phyloP scores from a whole-genome alignment of 2,113 vertebrate species.

The Pedionomus torquatus region DNA sequence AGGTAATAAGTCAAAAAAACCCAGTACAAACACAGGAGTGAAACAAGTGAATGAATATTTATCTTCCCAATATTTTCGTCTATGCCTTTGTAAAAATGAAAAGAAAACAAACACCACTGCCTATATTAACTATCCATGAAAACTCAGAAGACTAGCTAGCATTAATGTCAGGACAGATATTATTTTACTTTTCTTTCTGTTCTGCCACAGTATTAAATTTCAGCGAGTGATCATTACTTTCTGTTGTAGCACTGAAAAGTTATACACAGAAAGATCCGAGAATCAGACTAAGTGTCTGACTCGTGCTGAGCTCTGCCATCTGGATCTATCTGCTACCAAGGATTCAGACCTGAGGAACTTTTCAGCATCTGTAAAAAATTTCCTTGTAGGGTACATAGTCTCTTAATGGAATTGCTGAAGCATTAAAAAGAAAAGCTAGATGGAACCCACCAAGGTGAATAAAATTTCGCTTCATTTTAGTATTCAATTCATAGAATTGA shows the following conservation, averaged over 20 bases:
- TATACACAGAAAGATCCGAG: background rate
- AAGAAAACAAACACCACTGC: background rate
- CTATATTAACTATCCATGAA: background rate
- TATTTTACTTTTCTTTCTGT: background rate
- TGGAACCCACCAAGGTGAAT: background rate
- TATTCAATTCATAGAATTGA: too few species aligned
- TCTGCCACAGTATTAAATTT: background rate
- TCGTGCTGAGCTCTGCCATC: background rate
- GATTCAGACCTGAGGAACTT: background rate
- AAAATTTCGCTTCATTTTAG: background rate
- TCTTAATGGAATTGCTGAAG: background rate
- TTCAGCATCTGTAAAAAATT: background rate
- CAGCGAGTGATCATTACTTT: background rate
- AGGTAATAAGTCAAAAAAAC: background rate
- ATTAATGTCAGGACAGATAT: background rate
- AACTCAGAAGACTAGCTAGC: background rate
- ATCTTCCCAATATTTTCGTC: background rate
- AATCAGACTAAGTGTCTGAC: background rate
- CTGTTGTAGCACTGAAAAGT: background rate
- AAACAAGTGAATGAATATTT: background rate
- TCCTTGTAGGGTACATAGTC: background rate
- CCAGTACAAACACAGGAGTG: background rate
- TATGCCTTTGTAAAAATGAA: background rate
- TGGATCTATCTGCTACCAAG: background rate
- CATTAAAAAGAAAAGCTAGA: background rate